Base-by-base conservation (phyloP, 2,888 invertebrate genomes). In the Caenorhabditis sp. region DNA sequence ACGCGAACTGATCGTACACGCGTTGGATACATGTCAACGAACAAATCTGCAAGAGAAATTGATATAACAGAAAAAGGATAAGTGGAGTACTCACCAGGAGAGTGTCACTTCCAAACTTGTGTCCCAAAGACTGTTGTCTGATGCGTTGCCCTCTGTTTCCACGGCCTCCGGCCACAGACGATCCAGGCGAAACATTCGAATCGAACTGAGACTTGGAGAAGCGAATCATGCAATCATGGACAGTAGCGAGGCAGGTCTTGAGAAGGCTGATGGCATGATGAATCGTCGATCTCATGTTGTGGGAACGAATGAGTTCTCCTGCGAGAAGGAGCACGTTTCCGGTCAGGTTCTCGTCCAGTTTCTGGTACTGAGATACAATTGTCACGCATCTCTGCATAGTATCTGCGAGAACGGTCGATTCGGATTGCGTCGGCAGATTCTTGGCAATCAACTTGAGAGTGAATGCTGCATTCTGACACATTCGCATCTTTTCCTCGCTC, bases 381-480 rank as follows among this genome's bases (percentile, higher is more conserved):
- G 59, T 63, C 13, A 80, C 78, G 52, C 85, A 86, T 15, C 75
- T 61, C 37, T 84, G 73, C 82, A 87, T 80, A 0, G 84, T 83
- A 13, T 80, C 78, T 2, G 79, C 74, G 13, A 87, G 79, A 20
- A 83, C 80, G 26, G 43, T 50, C 9, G 81, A 82, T 46, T 80
- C 81, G 0, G 83, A 81, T 27, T 81, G 76, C 0, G 78, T 46
- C 8, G 80, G 79, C 15, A 86, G 50, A 22, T 84, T 62, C 63
- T 85, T 85, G 5, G 85, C 87, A 37, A 87, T 79, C 22, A 87
- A 70, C 46, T 85, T 86, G 45, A 87, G 68, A 41, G 80, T 84
- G 80, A 82, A 87, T 5, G 86, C 83, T 2, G 87, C 84, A 43
- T 83, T 84, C 73, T 87, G 86, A 56, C 87, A 86, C 53, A 66